Evolutionary conservation across 2,888 invertebrate species (phyloP).

Genomic region (Mongoloraphidia duomilia): DNA sequence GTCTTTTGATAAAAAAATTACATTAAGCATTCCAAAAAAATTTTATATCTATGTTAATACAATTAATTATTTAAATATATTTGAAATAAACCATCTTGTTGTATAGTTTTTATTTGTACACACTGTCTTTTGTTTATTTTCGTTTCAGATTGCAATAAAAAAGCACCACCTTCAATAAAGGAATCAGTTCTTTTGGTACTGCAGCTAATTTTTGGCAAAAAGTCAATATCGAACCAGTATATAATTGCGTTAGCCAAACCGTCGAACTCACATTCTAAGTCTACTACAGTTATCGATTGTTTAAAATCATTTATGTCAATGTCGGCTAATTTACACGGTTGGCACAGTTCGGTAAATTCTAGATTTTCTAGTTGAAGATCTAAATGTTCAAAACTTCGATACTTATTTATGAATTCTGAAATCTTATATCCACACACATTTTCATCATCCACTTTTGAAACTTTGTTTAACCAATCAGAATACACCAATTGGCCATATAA

Average conservation of each 20-base stretch:
- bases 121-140: slow-evolving; percentile 22
- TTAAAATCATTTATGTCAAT: slow-evolving; percentile 22
- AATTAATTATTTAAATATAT: slow-evolving; percentile 6
- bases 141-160: slow-evolving; percentile 29
- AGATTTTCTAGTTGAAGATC: slow-evolving; percentile 32
- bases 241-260: slow-evolving; percentile 36
- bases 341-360: slow-evolving; percentile 29
- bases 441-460: slow-evolving; percentile 39
- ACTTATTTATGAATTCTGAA: slow-evolving; percentile 40
- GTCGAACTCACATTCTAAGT: slow-evolving; percentile 22
- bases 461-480: slow-evolving; percentile 41
- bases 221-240: slow-evolving; percentile 39
- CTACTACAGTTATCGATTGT: slow-evolving; percentile 16
- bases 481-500: slow-evolving; percentile 42
- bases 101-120: slow-evolving; percentile 21
- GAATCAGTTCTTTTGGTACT: slow-evolving; percentile 31
- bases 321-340: slow-evolving; percentile 17
- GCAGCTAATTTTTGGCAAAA: slow-evolving; percentile 29
- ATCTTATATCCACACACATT: slow-evolving; percentile 40
- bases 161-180: slow-evolving; percentile 35
- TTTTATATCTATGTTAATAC: background rate
- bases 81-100: slow-evolving; percentile 17
- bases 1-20: background rate
- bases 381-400: slow-evolving; percentile 36
- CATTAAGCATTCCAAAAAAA: background rate